phyloP scores from a whole-genome alignment of 1,140 invertebrate species.

The Bicyclus anynana region DNA sequence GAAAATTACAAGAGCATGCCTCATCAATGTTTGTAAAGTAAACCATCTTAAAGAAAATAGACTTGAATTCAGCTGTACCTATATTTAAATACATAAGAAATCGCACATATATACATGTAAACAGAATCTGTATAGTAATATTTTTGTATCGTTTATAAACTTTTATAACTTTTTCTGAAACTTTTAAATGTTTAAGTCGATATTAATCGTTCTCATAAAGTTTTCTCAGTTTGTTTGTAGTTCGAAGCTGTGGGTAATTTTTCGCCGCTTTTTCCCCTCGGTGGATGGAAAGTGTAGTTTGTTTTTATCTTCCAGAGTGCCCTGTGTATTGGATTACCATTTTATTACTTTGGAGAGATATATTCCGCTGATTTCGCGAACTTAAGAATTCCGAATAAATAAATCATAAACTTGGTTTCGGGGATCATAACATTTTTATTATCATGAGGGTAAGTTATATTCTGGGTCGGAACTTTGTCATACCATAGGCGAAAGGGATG shows the following conservation, averaged over 20 bases:
- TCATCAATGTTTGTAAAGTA: too few relatives aligned
- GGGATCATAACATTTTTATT: slow-evolving; percentile 61
- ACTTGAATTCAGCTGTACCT: too few relatives aligned
- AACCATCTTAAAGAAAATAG: too few relatives aligned
- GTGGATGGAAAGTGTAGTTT: slow-evolving; percentile 22
- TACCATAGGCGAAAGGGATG: background rate
- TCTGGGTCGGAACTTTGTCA: slow-evolving; percentile 36
- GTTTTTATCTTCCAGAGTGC: slow-evolving; percentile 31
- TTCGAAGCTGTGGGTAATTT: slow-evolving; percentile 19
- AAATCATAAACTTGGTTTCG: slow-evolving; percentile 52
- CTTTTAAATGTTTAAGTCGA: slow-evolving; percentile 9
- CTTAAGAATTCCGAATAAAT: slow-evolving; percentile 44
- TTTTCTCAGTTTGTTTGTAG: slow-evolving; percentile 11
- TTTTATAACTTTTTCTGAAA: background rate
- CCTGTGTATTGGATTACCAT: slow-evolving; percentile 33
- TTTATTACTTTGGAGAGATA: slow-evolving; percentile 33
- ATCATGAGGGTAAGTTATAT: slow-evolving; percentile 42
- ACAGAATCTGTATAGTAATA: too few relatives aligned
- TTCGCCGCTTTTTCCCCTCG: slow-evolving; percentile 7
- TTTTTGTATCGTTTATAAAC: background rate
- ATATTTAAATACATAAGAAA: too few relatives aligned
- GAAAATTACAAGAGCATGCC: too few relatives aligned
- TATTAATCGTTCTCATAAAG: slow-evolving; percentile 8
- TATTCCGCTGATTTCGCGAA: slow-evolving; percentile 36
- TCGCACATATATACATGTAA: too few relatives aligned